Evolutionary conservation across 2,888 invertebrate genomes (phyloP).

Genomic region (Sesia apiformis): DNA sequence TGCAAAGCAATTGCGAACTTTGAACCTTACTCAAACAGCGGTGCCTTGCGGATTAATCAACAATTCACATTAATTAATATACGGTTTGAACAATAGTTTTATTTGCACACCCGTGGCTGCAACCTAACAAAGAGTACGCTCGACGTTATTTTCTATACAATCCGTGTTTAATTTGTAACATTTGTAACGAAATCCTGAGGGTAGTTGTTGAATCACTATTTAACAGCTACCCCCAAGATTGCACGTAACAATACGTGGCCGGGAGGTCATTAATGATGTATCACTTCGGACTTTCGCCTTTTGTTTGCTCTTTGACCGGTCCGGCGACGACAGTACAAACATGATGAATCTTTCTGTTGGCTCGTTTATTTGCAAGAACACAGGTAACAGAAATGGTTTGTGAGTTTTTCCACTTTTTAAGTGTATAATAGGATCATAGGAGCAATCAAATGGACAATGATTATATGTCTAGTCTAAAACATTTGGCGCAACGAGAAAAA

Average conservation of each 20-base stretch:
- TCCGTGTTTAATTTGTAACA: slow-evolving; percentile 38
- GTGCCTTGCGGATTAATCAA: slow-evolving; percentile 33
- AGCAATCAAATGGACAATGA: too few relatives aligned
- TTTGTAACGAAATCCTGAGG: not conserved
- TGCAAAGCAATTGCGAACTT: slow-evolving; percentile 2
- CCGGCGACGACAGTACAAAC: not conserved
- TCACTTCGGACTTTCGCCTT: slow-evolving; percentile 50
- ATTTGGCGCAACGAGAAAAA: too few relatives aligned
- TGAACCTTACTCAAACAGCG: not conserved
- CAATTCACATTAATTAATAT: slow-evolving; percentile 56
- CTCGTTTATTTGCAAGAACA: too few relatives aligned
- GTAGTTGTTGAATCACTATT: not conserved
- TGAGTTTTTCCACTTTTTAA: too few relatives aligned
- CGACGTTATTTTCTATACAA: slow-evolving; percentile 54
- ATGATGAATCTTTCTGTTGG: too few relatives aligned
- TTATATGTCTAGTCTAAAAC: too few relatives aligned
- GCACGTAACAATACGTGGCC: slow-evolving; percentile 8
- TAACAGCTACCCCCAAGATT: slow-evolving; percentile 46
- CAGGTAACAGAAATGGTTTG: too few relatives aligned
- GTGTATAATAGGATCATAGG: too few relatives aligned
- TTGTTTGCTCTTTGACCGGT: slow-evolving; percentile 33
- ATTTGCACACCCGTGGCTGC: slow-evolving; percentile 18
- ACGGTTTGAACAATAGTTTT: slow-evolving; percentile 8
- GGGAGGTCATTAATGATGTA: not conserved
- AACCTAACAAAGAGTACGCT: slow-evolving; percentile 43